These are phyloP conservation scores for Acipenser transmontanus DNA, from an alignment of 2,797 vertebrate genomes.

Conservation along the genomic window DNA sequence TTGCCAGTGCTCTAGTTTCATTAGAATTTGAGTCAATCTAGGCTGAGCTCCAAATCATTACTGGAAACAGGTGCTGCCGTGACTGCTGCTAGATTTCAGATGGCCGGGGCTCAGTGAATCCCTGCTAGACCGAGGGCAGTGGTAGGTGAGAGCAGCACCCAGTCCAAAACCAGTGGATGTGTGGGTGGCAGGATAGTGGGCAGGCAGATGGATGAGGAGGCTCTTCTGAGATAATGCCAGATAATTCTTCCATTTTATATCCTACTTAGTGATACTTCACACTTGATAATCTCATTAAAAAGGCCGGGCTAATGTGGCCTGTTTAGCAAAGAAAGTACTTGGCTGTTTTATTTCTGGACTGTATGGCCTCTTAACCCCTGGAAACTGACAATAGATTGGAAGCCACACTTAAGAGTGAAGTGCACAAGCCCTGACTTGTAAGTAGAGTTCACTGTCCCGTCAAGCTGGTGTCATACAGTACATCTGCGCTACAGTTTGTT, in stretches of 20 bases:
- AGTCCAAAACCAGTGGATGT: conserved; percentile 64
- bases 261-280: conserved; percentile 77
- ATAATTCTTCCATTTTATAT: conserved; percentile 80
- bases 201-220: conserved; percentile 64
- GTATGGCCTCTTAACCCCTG: conserved; percentile 23
- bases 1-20: background rate
- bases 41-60: conserved; percentile 24
- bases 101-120: conserved; percentile 12
- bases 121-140: conserved; percentile 31
- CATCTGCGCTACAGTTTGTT: no score
- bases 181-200: conserved; percentile 50
- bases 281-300: conserved; percentile 76
- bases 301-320: conserved; percentile 42
- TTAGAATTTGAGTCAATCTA: conserved; percentile 4
- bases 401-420: conserved; percentile 10
- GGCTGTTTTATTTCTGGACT: conserved; percentile 34
- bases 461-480: no score
- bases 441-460: no score
- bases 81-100: conserved; percentile 8
- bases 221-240: conserved; percentile 68
- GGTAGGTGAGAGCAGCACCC: conserved; percentile 66
- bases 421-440: background rate
- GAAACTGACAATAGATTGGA: conserved; percentile 16
- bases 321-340: conserved; percentile 24
- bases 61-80: conserved; percentile 8